Conservation (phyloP, 2,113 vertebrate species). For the Ia io region DNA sequence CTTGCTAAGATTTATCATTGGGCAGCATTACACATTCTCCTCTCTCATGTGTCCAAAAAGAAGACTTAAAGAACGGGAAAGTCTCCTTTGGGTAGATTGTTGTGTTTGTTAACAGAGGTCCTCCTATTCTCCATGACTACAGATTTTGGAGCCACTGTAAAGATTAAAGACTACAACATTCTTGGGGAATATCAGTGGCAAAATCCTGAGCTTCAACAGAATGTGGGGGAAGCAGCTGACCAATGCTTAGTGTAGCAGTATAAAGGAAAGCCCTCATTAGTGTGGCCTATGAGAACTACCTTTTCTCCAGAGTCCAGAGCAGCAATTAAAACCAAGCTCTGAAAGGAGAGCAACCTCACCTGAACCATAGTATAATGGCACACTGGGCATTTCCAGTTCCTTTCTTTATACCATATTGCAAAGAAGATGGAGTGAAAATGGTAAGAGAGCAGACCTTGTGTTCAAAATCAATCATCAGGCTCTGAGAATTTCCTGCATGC, state of each 20-base stretch:
- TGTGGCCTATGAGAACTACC: neutral
- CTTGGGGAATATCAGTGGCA: neutral
- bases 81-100: neutral
- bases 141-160: neutral
- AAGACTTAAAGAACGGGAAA: neutral
- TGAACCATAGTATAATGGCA: neutral
- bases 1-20: neutral
- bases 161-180: neutral
- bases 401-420: neutral
- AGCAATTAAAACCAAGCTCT: neutral
- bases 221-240: neutral
- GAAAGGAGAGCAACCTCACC: neutral
- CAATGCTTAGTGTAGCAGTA: neutral
- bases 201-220: neutral
- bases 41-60: neutral
- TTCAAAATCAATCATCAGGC: neutral
- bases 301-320: neutral
- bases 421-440: neutral
- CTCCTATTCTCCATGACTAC: neutral
- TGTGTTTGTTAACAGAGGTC: neutral
- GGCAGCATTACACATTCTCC: neutral
- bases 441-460: neutral
- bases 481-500: neutral
- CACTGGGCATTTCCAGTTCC: neutral
- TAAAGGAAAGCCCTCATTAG: neutral